Evolutionary conservation across 2,797 vertebrate species (phyloP).

Genomic region (Heterohyrax brucei): DNA sequence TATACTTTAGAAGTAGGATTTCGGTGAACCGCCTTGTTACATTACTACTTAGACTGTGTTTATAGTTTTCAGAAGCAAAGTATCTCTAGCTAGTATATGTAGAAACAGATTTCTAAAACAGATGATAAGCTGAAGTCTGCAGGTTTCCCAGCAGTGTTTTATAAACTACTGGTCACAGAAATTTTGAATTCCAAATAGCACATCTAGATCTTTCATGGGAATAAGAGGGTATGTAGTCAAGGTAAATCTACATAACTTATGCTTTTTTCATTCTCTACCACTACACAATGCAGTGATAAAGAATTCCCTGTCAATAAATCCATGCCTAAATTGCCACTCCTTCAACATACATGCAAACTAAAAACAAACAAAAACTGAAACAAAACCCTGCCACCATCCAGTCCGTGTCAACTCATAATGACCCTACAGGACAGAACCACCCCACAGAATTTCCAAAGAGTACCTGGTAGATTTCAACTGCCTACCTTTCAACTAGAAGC

Average conservation of each 20-base stretch:
- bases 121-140: background rate
- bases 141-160: slow-evolving; percentile 44
- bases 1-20: slow-evolving; percentile 49
- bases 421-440: too few species aligned
- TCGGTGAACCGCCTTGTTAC: slow-evolving; percentile 43
- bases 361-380: too few species aligned
- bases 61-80: slow-evolving; percentile 51
- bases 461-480: too few species aligned
- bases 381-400: background rate
- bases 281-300: slow-evolving; percentile 18
- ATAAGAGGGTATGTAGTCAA: slow-evolving; percentile 38
- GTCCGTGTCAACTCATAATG: too few species aligned
- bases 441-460: too few species aligned
- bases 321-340: slow-evolving; percentile 7
- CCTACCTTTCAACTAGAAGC: too few species aligned
- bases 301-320: slow-evolving; percentile 58
- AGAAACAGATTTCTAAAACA: slow-evolving; percentile 58
- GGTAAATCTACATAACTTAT: background rate
- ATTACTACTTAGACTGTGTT: slow-evolving; percentile 51
- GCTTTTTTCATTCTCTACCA: slow-evolving; percentile 20
- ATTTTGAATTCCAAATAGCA: slow-evolving; percentile 11
- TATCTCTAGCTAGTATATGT: background rate
- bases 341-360: slow-evolving; percentile 30
- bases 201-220: background rate
- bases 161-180: background rate